phyloP scores from a whole-genome alignment of 2,113 vertebrate species.

The Origma solitaria region DNA sequence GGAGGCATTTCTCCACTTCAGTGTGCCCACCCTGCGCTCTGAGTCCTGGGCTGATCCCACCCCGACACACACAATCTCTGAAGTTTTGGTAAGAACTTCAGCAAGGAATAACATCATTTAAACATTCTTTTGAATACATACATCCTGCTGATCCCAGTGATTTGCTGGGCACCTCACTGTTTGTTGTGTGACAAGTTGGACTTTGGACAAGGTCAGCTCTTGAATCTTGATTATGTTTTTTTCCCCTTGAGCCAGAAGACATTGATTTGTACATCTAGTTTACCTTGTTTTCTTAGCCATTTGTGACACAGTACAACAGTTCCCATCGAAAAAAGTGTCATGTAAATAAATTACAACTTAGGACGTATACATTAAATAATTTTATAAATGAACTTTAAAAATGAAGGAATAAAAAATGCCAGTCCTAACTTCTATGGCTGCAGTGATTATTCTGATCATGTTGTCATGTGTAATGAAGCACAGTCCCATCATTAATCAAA shows the following conservation, averaged over 20 bases:
- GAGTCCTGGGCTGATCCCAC: not conserved
- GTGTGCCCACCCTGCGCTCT: accelerated
- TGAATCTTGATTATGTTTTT: conserved; percentile 87
- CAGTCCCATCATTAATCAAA: conserved; percentile 88
- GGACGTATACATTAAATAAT: conserved; percentile 87
- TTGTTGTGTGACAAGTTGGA: conserved; percentile 81
- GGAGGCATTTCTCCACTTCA: not conserved
- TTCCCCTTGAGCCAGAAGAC: conserved; percentile 82
- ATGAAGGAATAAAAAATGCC: conserved; percentile 75
- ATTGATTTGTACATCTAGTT: conserved; percentile 93
- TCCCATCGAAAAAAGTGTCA: conserved; percentile 87
- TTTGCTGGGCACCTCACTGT: conserved; percentile 67
- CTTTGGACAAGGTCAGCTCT: conserved; percentile 85
- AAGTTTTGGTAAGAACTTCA: conserved; percentile 16
- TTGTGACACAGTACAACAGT: conserved; percentile 91
- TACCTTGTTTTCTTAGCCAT: conserved; percentile 91
- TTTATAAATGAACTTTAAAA: conserved; percentile 90
- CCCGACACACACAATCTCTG: not conserved
- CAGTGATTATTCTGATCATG: conserved; percentile 85
- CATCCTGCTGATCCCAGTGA: conserved; percentile 67
- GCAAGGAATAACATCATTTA: not conserved
- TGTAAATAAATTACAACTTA: conserved; percentile 87
- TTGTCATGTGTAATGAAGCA: conserved; percentile 89
- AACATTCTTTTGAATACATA: conserved; percentile 20
- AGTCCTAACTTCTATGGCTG: conserved; percentile 66